Evolutionary conservation across 2,797 vertebrate genomes (phyloP).

Genomic region (Tokudaia muenninki): DNA sequence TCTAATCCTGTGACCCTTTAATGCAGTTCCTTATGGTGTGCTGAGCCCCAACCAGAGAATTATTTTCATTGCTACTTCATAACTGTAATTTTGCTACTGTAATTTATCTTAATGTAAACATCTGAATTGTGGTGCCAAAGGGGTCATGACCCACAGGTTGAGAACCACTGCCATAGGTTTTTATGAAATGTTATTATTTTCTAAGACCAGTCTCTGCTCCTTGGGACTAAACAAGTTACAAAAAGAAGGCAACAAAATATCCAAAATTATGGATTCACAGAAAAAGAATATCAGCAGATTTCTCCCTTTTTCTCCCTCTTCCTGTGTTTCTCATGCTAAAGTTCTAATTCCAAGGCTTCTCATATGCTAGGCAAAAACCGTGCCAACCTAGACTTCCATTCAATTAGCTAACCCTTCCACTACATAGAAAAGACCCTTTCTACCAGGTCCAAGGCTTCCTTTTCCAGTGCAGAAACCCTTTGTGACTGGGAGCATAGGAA

Average conservation of each 20-base stretch:
- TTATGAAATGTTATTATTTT: background rate
- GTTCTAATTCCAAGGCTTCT: background rate
- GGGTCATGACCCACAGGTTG: background rate
- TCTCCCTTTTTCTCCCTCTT: background rate
- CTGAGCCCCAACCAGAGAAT: background rate
- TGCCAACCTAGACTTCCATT: background rate
- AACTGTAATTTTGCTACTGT: background rate
- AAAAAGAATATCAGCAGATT: background rate
- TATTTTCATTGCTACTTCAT: background rate
- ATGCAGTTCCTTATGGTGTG: background rate
- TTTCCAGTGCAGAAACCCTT: background rate
- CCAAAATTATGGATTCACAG: background rate
- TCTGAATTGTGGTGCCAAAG: background rate
- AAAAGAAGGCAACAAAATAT: background rate
- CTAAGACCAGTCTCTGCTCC: background rate
- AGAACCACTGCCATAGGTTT: background rate
- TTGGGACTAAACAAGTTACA: background rate
- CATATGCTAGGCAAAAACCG: background rate
- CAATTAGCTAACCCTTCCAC: background rate
- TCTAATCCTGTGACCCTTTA: background rate
- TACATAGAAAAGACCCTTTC: background rate
- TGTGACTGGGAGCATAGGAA: background rate
- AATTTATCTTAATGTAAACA: background rate
- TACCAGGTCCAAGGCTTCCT: background rate
- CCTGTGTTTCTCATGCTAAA: background rate